phyloP scores from a whole-genome alignment of 2,888 invertebrate genomes.

The Ophion costatus region DNA sequence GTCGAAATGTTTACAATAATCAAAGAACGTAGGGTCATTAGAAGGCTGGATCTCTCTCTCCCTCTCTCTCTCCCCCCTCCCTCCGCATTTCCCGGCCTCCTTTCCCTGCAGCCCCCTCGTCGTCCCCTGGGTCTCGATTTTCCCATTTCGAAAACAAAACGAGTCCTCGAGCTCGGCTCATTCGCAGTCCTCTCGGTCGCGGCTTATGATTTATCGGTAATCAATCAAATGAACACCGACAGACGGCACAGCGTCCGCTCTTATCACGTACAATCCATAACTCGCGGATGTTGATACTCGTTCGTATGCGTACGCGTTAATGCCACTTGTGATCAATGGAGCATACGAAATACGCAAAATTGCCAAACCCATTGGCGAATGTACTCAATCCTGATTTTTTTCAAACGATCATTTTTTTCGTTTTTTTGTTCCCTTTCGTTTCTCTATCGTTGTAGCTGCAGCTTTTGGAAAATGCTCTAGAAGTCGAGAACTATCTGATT shows the following conservation, averaged over 20 bases:
- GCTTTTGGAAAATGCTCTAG: background rate
- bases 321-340: background rate
- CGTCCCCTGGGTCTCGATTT: background rate
- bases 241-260: background rate
- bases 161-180: background rate
- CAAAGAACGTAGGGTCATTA: background rate
- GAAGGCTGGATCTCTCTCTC: background rate
- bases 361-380: conserved; percentile 13
- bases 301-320: background rate
- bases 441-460: background rate
- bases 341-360: conserved; percentile 3
- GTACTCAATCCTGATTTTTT: conserved; percentile 3
- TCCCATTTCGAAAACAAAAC: background rate
- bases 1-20: background rate
- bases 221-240: background rate
- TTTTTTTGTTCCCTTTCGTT: background rate
- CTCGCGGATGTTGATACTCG: background rate
- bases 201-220: background rate
- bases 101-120: too few relatives aligned
- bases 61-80: too few relatives aligned
- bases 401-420: background rate
- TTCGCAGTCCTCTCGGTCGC: background rate
- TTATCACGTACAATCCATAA: background rate
- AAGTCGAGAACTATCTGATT: background rate
- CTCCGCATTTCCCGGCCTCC: too few relatives aligned